These are phyloP conservation scores for Teleogryllus oceanicus DNA, from an alignment of 2,888 invertebrate species.

Conservation along the genomic window DNA sequence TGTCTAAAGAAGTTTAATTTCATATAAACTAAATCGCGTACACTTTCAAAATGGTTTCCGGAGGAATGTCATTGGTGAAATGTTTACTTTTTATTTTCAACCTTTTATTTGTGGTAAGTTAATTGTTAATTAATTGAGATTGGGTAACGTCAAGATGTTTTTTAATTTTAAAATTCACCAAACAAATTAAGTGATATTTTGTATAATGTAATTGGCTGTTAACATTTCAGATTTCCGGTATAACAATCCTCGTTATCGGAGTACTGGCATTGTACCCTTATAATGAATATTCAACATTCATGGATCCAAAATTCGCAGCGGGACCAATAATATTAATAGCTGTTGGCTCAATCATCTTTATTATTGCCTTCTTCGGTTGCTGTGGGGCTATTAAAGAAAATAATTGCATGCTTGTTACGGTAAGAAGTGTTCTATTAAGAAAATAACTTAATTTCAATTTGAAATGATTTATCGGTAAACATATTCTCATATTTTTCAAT, in stretches of 20 bases:
- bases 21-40: background rate
- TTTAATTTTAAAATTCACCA: too few species aligned
- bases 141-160: too few species aligned
- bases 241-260: slow-evolving; percentile 80
- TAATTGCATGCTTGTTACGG: slow-evolving; percentile 91
- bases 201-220: too few species aligned
- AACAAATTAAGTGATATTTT: background rate
- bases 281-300: slow-evolving; percentile 74
- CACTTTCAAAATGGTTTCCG: slow-evolving; percentile 64
- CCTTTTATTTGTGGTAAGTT: slow-evolving; percentile 80
- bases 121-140: slow-evolving; percentile 11
- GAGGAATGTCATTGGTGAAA: slow-evolving; percentile 84
- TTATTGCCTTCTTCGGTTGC: slow-evolving; percentile 94
- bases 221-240: slow-evolving; percentile 75
- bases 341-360: slow-evolving; percentile 82
- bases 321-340: slow-evolving; percentile 83
- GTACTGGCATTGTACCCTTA: slow-evolving; percentile 70
- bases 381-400: slow-evolving; percentile 96
- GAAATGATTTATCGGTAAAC: too few species aligned
- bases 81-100: slow-evolving; percentile 85
- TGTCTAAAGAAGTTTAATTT: background rate
- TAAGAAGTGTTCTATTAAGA: slow-evolving; percentile 53
- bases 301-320: slow-evolving; percentile 77
- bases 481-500: background rate
- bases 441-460: slow-evolving; percentile 36